Conservation (phyloP, 2,888 invertebrate species). For the Troides aeacus region DNA sequence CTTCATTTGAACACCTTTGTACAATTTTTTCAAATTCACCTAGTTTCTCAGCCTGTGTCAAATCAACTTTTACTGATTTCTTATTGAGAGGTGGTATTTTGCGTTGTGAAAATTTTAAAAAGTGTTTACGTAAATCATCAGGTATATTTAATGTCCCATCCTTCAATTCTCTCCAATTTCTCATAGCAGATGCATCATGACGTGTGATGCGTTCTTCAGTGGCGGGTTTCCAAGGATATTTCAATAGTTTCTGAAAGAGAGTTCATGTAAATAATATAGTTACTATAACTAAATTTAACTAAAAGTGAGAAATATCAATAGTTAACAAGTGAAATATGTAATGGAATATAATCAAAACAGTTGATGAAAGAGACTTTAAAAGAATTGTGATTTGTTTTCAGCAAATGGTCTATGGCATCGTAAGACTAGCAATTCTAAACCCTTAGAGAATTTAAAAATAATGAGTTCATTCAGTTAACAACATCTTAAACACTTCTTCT, state of each 20-base stretch:
- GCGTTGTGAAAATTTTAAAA: constrained; percentile 84
- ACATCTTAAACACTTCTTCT: too few species aligned
- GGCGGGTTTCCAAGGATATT: constrained; percentile 83
- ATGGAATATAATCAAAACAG: too few species aligned
- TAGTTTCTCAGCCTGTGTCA: constrained; percentile 51
- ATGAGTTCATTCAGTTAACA: too few species aligned
- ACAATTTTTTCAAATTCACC: constrained; percentile 77
- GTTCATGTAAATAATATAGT: neutral
- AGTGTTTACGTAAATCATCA: constrained; percentile 76
- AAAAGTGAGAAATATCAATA: too few species aligned
- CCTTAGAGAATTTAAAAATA: too few species aligned
- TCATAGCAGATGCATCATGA: constrained; percentile 83
- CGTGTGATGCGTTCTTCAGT: constrained; percentile 77
- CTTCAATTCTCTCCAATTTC: constrained; percentile 85
- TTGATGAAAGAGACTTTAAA: too few species aligned
- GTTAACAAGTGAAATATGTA: too few species aligned
- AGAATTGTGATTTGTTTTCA: too few species aligned
- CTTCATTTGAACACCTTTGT: constrained; percentile 57
- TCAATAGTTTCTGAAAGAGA: constrained; percentile 81
- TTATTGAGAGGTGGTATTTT: constrained; percentile 66
- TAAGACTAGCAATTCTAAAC: too few species aligned
- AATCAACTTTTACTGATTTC: constrained; percentile 58
- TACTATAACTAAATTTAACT: neutral
- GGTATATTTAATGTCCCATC: constrained; percentile 75
- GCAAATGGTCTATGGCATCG: too few species aligned